Evolutionary conservation across 2,888 invertebrate genomes (phyloP).

Genomic region (Agapetus fuscipes): DNA sequence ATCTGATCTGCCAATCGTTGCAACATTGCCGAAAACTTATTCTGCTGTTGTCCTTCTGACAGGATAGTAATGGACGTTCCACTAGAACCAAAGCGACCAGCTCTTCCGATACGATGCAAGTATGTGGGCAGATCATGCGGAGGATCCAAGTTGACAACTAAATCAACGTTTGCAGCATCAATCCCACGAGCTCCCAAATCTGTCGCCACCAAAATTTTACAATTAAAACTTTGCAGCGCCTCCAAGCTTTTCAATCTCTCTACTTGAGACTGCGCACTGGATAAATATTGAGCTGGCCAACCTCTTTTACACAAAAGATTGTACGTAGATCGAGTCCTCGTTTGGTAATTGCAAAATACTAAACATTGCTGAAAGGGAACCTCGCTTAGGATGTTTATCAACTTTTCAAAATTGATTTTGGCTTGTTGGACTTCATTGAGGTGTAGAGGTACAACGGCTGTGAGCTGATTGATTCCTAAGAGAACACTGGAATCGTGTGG

Average conservation of each 20-base stretch:
- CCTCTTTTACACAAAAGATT: constrained; percentile 59
- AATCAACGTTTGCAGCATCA: constrained; percentile 85
- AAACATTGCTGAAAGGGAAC: constrained; percentile 82
- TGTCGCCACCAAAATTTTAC: constrained; percentile 81
- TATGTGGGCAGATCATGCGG: constrained; percentile 75
- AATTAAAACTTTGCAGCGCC: constrained; percentile 68
- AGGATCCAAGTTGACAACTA: constrained; percentile 87
- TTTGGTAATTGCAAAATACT: constrained; percentile 83
- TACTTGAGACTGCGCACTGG: constrained; percentile 70
- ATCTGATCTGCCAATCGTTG: constrained; percentile 39
- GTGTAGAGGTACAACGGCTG: constrained; percentile 49
- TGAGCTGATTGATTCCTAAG: constrained; percentile 75
- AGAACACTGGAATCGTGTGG: constrained; percentile 56
- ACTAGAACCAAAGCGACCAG: constrained; percentile 85
- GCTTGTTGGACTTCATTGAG: constrained; percentile 57
- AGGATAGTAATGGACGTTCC: constrained; percentile 72
- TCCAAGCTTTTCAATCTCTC: constrained; percentile 67
- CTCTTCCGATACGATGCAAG: constrained; percentile 90
- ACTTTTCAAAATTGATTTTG: constrained; percentile 52
- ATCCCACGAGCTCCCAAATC: constrained; percentile 90
- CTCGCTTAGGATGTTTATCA: constrained; percentile 57
- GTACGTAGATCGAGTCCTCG: constrained; percentile 70
- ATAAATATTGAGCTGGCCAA: constrained; percentile 71
- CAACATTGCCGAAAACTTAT: constrained; percentile 48
- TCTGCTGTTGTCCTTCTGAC: constrained; percentile 53